Evolutionary conservation across 2,797 vertebrate genomes (phyloP), one percentile per base, ranked within the genome.

Genomic region (Apogon hyalosoma): DNA sequence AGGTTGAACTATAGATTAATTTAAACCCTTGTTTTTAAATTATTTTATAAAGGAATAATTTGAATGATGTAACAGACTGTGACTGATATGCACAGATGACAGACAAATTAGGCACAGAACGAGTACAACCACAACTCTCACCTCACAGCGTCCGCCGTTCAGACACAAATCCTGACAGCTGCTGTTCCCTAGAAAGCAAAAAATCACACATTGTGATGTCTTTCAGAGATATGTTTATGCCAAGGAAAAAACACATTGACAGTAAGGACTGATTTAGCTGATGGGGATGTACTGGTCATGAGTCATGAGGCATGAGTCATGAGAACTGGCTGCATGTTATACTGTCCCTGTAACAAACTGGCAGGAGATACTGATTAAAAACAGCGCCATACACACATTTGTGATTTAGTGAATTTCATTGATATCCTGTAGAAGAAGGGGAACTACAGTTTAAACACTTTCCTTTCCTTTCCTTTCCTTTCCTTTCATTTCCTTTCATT

Each of bases 91-190:
- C 24, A 63, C 52, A 60, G 47, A 43, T 0, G 4, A 40, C 28
- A 48, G 48, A 18, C 11, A 58, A 56, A 75, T 68, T 1, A 55
- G 14, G 62, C 2, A 64, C 3, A 54, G 1, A 50, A 1, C 49
- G 24, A 46, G 14, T 13, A 18, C 2, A 51, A 48, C 1, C 8
- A 24, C 46, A 11, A 50, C 31, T 76, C 31, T 76, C 75, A 95
- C 94, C 93, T 95, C 91, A 78, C 94, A 95, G 28, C 11, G 87
- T 47, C 92, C 93, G 5, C 91, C 88, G 13, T 94, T 94, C 77
- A 89, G 62, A 85, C 93, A 94, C 82, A 80, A 63, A 49, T 85
- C 89, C 75, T 90, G 92, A 85, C 94, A 95, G 88, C 92, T 95
- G 76, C 77, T 92, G 89, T 94, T 95, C 82, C 85, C 94, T 95